Percentiles rank a stretch among this genome's conserved stretches.
These are phyloP conservation scores for Acanthoscelides obtectus DNA, from an alignment of 2,888 invertebrate species.

Conservation along the genomic window DNA sequence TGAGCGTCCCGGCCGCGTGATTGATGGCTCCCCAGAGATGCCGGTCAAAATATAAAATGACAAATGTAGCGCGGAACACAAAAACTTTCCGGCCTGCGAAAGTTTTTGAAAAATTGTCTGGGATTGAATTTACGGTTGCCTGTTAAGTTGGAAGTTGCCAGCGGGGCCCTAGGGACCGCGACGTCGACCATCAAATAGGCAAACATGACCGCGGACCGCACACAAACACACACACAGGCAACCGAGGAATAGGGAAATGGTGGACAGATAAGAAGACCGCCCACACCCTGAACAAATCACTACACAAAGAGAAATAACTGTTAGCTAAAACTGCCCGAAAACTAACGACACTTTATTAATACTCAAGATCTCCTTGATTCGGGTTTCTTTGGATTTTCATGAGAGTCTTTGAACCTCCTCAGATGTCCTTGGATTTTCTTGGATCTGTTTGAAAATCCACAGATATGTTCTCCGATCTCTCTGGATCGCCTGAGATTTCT, in stretches of 20 bases:
- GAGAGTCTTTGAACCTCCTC: too few species aligned
- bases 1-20: conserved; percentile 23
- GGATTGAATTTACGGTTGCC: conserved; percentile 41
- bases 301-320: conserved; percentile 5
- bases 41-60: conserved; percentile 45
- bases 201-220: conserved; percentile 35
- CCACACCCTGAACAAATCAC: conserved; percentile 12
- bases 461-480: too few species aligned
- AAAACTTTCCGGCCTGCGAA: conserved; percentile 43
- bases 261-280: conserved; percentile 30
- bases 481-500: too few species aligned
- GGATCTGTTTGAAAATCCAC: too few species aligned
- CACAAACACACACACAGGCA: background rate
- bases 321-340: too few species aligned
- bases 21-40: conserved; percentile 38
- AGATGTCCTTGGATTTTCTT: too few species aligned
- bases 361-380: too few species aligned
- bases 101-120: conserved; percentile 45
- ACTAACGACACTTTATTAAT: too few species aligned
- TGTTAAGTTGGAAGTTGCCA: conserved; percentile 39
- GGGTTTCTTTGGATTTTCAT: too few species aligned
- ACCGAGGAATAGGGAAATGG: conserved; percentile 34
- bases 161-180: conserved; percentile 36
- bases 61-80: conserved; percentile 42
- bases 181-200: conserved; percentile 39